Conservation (phyloP, 64 coral and sea anemone species). For the Stichodactyla helianthus region DNA sequence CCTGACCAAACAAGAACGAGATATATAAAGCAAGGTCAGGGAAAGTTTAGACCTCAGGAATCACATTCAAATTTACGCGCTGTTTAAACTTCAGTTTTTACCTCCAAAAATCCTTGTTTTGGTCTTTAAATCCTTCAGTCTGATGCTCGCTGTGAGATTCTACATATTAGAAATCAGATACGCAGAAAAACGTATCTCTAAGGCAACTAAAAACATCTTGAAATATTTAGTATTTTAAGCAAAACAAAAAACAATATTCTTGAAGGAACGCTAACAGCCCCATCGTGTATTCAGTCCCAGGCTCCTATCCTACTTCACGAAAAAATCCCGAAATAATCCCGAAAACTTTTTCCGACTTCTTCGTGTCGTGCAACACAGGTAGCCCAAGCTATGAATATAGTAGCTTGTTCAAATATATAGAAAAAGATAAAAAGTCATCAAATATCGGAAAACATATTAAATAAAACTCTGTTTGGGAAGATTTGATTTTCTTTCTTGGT, state of each 20-base stretch:
- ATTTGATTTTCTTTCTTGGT: no score
- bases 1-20: not conserved
- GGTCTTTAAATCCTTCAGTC: not conserved
- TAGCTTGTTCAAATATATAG: no score
- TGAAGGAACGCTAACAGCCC: slow-evolving; percentile 14
- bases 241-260: slow-evolving; percentile 13
- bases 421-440: not conserved
- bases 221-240: slow-evolving; percentile 16
- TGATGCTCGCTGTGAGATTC: not conserved
- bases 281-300: not conserved
- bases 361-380: not conserved
- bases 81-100: slow-evolving; percentile 12
- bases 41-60: slow-evolving; percentile 2
- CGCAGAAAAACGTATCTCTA: not conserved
- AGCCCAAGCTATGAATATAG: not conserved
- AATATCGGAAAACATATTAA: not conserved
- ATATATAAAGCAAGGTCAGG: not conserved
- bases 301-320: not conserved
- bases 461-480: no score
- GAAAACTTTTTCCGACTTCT: not conserved
- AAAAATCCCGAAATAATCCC: not conserved
- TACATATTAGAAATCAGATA: not conserved
- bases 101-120: not conserved
- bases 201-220: slow-evolving; percentile 1
- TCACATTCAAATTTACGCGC: slow-evolving; percentile 26